phyloP scores from a whole-genome alignment of 2,797 vertebrate genomes.

The Spatula versicolor region DNA sequence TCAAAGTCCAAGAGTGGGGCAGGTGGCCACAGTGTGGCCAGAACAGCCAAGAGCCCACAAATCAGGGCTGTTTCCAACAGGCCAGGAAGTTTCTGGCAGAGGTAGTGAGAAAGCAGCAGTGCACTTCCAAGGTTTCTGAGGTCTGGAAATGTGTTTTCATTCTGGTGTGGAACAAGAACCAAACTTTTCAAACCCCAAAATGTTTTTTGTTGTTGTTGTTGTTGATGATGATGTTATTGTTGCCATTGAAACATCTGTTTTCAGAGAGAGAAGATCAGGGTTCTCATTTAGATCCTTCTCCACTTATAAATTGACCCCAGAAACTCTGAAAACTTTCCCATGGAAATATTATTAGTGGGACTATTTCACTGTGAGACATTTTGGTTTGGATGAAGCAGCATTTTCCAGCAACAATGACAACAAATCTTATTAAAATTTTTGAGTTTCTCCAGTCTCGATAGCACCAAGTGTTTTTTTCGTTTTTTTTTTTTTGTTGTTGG shows the following conservation, averaged over 20 bases:
- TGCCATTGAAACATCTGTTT: slow-evolving; percentile 57
- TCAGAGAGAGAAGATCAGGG: background rate
- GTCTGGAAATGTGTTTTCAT: slow-evolving; percentile 38
- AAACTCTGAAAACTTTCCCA: slow-evolving; percentile 58
- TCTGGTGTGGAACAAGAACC: background rate
- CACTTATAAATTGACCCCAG: slow-evolving; percentile 57
- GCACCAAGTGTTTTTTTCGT: background rate
- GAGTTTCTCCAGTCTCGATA: slow-evolving; percentile 5
- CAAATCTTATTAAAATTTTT: slow-evolving; percentile 43
- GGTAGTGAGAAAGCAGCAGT: background rate
- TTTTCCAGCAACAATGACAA: slow-evolving; percentile 26
- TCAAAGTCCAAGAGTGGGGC: background rate
- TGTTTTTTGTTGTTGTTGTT: background rate
- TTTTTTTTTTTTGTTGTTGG: too few relatives aligned
- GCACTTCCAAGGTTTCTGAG: background rate
- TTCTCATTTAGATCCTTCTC: slow-evolving; percentile 3
- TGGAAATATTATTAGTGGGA: slow-evolving; percentile 52
- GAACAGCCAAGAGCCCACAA: fast-evolving
- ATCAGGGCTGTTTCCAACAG: background rate
- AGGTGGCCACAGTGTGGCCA: background rate
- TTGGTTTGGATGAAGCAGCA: background rate
- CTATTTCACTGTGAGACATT: background rate
- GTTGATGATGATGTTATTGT: background rate
- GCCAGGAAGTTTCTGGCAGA: background rate
- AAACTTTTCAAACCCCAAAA: background rate